Evolutionary conservation across 1,140 invertebrate genomes (phyloP).

Genomic region (Anastrepha obliqua): DNA sequence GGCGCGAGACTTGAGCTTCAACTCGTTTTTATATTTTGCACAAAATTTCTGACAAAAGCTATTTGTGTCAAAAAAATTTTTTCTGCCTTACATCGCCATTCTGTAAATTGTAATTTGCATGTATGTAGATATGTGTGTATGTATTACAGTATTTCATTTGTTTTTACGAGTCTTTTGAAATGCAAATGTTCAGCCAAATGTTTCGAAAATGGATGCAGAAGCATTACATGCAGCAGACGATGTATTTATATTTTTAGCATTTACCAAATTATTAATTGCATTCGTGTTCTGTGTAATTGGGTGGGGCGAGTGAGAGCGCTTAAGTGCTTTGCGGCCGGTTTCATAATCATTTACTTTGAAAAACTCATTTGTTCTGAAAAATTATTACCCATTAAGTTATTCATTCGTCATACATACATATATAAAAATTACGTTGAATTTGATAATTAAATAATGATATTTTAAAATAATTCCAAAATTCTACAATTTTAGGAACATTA

Average conservation of each 20-base stretch:
- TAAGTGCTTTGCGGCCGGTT: slow-evolving; percentile 19
- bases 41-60: slow-evolving; percentile 26
- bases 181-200: neutral
- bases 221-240: neutral
- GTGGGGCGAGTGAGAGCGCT: neutral
- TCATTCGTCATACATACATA: neutral
- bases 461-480: too few species aligned
- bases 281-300: neutral
- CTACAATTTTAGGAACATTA: too few species aligned
- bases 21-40: neutral
- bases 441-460: too few species aligned
- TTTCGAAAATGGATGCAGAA: neutral
- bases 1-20: neutral
- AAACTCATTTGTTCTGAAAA: neutral
- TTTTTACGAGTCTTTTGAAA: neutral
- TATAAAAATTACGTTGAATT: too few species aligned
- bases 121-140: neutral
- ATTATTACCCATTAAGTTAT: neutral
- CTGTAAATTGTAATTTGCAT: neutral
- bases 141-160: neutral
- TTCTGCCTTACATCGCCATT: neutral
- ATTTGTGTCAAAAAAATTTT: slow-evolving; percentile 27
- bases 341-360: neutral
- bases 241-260: neutral
- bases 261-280: slow-evolving; percentile 46